Evolutionary conservation across 2,113 vertebrate genomes (phyloP), one percentile per base, ranked within the genome.

Genomic region (Oryzias melastigma): DNA sequence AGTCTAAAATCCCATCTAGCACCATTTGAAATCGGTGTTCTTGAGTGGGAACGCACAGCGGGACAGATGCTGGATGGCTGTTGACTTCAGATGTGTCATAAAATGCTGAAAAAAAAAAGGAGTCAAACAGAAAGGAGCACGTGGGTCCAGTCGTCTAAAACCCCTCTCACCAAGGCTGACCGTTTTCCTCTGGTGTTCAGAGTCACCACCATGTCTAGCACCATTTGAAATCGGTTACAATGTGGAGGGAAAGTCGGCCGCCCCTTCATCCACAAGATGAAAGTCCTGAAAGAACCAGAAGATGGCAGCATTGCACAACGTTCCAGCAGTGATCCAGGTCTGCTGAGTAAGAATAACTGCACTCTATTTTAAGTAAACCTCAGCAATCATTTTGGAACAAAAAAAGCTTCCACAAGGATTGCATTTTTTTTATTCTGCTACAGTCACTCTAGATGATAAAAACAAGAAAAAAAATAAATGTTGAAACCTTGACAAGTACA

Each of bases 1-100:
- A 98, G 96, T 96, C 91, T 92, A 83, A 89, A 91, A 90, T 75
- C 90, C 88, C 85, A 92, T 98, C 96, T 98, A 98, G 95, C 95
- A 97, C 95, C 96, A 98, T 98, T 95, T 97, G 95, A 98, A 98
- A 98, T 98, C 96, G 96, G 95, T 97, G 95, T 96, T 94, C 94
- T 95, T 95, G 95, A 94, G 94, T 90, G 84, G 94, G 95, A 94
- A 94, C 93, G 86, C 74, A 85, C 94, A 83, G 77, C 93, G 44
- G 42, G 8, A 29, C n/a, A 6, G 44, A 52, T 58, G 3, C 7
- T 0, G 4, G 2, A 8, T 45, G 2, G 41, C 16, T 27, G 24
- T 43, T 64, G 45, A 60, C 54, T 56, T 2, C 29, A 13, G 27
- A 16, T 2, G 17, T 43, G 17, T 24, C 20, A 48, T 44, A 5